Evolutionary conservation across 2,797 vertebrate genomes (phyloP).

Genomic region (Danio kyathit): DNA sequence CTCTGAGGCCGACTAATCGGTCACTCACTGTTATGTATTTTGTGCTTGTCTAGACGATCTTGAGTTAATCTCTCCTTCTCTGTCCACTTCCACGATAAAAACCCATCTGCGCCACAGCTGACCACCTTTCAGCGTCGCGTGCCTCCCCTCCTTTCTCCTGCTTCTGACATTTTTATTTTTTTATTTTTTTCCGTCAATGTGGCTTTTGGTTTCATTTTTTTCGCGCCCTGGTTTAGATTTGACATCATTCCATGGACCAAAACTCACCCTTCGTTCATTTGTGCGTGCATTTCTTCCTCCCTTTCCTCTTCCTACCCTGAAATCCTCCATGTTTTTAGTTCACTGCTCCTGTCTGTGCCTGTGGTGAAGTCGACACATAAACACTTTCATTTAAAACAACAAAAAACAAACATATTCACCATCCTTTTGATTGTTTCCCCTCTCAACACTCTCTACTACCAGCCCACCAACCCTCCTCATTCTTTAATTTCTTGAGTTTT

Average conservation of each 20-base stretch:
- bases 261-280: constrained; percentile 51
- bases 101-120: constrained; percentile 74
- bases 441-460: constrained; percentile 66
- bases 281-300: constrained; percentile 67
- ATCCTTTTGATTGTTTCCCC: constrained; percentile 76
- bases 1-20: constrained; percentile 61
- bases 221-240: constrained; percentile 78
- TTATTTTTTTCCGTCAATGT: constrained; percentile 62
- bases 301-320: constrained; percentile 50
- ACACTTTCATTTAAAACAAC: constrained; percentile 71
- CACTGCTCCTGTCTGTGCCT: constrained; percentile 63
- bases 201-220: constrained; percentile 69
- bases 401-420: constrained; percentile 73
- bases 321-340: constrained; percentile 46
- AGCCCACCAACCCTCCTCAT: constrained; percentile 65
- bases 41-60: constrained; percentile 73
- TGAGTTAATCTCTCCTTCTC: constrained; percentile 67
- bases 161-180: constrained; percentile 66
- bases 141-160: constrained; percentile 57
- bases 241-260: constrained; percentile 76
- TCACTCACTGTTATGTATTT: constrained; percentile 72
- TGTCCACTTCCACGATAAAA: constrained; percentile 75
- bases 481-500: constrained; percentile 42
- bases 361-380: constrained; percentile 60
- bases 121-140: constrained; percentile 48